These are phyloP conservation scores for Leuctra nigra DNA, from an alignment of 2,888 invertebrate species.

Conservation along the genomic window DNA sequence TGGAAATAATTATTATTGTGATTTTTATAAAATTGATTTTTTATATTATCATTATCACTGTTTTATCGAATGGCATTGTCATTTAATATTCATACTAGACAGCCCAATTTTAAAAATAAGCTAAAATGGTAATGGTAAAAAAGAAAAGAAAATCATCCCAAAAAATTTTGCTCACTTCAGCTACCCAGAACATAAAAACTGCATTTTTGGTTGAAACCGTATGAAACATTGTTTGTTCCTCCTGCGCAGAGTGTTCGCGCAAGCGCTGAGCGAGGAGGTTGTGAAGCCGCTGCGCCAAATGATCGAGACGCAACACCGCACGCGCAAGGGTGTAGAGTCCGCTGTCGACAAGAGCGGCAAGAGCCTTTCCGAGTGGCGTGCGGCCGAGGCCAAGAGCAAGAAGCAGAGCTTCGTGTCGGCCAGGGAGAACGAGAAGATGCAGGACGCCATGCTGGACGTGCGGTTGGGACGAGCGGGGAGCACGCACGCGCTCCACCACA, in stretches of 20 bases:
- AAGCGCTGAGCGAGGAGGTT: constrained; percentile 75
- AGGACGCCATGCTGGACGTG: constrained; percentile 63
- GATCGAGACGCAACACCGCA: constrained; percentile 47
- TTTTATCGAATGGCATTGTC: too few species aligned
- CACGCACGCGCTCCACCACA: constrained; percentile 31
- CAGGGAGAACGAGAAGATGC: constrained; percentile 85
- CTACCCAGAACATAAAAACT: too few species aligned
- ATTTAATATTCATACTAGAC: too few species aligned
- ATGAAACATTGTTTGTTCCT: constrained; percentile 32
- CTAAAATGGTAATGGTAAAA: too few species aligned
- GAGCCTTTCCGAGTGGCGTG: constrained; percentile 74
- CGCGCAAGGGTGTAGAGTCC: constrained; percentile 50
- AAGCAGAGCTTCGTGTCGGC: constrained; percentile 82
- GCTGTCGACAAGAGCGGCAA: constrained; percentile 79
- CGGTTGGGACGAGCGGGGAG: constrained; percentile 38
- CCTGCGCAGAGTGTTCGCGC: constrained; percentile 60
- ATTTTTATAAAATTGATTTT: too few species aligned
- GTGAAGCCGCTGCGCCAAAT: constrained; percentile 77
- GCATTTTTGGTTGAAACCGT: too few species aligned
- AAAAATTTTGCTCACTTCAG: too few species aligned
- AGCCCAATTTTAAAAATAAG: too few species aligned
- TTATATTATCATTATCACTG: too few species aligned
- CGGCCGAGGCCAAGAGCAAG: constrained; percentile 82
- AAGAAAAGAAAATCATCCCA: too few species aligned
- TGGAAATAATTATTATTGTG: too few species aligned